These are phyloP conservation scores for Zeugodacus cucurbitae DNA, from an alignment of 1,140 invertebrate genomes.

Conservation along the genomic window DNA sequence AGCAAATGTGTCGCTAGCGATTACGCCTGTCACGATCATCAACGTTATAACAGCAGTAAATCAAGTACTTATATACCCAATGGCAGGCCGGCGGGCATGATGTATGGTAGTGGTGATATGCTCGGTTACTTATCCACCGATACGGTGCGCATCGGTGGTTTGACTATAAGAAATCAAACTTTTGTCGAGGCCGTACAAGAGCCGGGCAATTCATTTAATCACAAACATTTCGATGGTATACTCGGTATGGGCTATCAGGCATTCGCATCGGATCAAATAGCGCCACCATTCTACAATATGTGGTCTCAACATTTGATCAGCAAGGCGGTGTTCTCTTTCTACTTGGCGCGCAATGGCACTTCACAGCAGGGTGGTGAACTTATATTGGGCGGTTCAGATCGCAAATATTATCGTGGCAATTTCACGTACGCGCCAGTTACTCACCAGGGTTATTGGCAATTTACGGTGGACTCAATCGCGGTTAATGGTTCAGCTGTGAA, in stretches of 20 bases:
- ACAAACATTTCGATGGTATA: slow-evolving; percentile 97
- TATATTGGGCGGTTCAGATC: slow-evolving; percentile 59
- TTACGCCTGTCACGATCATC: slow-evolving; percentile 87
- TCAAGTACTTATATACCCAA: slow-evolving; percentile 88
- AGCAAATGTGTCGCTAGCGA: slow-evolving; percentile 75
- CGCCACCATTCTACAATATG: slow-evolving; percentile 96
- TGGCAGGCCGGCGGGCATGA: slow-evolving; percentile 91
- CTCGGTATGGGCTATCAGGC: slow-evolving; percentile 88
- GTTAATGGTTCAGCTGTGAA: slow-evolving; percentile 61
- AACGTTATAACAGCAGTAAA: slow-evolving; percentile 88
- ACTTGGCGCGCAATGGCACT: slow-evolving; percentile 76
- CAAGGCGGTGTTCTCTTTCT: slow-evolving; percentile 93
- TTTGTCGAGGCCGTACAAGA: slow-evolving; percentile 97
- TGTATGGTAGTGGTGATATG: slow-evolving; percentile 94
- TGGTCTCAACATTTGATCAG: slow-evolving; percentile 82
- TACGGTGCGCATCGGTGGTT: slow-evolving; percentile 75
- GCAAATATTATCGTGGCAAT: slow-evolving; percentile 49
- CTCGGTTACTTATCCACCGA: slow-evolving; percentile 95
- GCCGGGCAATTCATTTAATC: slow-evolving; percentile 87
- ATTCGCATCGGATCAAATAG: slow-evolving; percentile 90
- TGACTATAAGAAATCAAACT: slow-evolving; percentile 82
- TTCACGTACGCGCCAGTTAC: slow-evolving; percentile 60
- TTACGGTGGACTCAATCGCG: slow-evolving; percentile 52
- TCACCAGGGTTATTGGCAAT: slow-evolving; percentile 63
- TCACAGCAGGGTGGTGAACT: slow-evolving; percentile 52